Evolutionary conservation across 2,113 vertebrate genomes (phyloP).

Genomic region (Typhlomys cinereus): DNA sequence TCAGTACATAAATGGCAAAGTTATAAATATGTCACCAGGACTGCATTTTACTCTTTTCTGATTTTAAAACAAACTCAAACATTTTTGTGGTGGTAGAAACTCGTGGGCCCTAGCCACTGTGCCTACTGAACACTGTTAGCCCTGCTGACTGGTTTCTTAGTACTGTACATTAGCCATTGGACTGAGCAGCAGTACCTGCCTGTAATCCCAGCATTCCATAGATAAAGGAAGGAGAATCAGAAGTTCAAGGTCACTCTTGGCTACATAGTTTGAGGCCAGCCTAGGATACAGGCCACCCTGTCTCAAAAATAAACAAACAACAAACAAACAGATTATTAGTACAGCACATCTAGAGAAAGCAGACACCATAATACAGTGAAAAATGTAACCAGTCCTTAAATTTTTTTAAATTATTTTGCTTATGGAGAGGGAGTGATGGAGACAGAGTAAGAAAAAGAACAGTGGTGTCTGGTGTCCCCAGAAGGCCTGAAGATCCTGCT

Average conservation of each 20-base stretch:
- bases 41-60: background rate
- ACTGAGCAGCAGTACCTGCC: too few relatives aligned
- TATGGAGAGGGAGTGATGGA: too few relatives aligned
- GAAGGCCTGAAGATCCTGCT: constrained; percentile 86
- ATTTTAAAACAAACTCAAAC: background rate
- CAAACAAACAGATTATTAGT: too few relatives aligned
- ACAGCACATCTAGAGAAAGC: too few relatives aligned
- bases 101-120: background rate
- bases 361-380: too few relatives aligned
- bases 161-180: background rate
- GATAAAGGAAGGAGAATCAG: background rate
- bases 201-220: background rate
- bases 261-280: background rate
- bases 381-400: too few relatives aligned
- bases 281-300: too few relatives aligned
- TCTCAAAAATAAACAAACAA: background rate
- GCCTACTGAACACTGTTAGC: background rate
- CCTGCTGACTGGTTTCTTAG: background rate
- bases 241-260: too few relatives aligned
- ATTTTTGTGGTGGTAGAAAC: background rate
- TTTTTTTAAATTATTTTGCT: too few relatives aligned
- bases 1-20: background rate
- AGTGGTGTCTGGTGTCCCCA: constrained; percentile 70
- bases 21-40: background rate
- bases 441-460: too few relatives aligned